Evolutionary conservation across 2,888 invertebrate genomes (phyloP).

Genomic region (Ramazzottius varieornatus): DNA sequence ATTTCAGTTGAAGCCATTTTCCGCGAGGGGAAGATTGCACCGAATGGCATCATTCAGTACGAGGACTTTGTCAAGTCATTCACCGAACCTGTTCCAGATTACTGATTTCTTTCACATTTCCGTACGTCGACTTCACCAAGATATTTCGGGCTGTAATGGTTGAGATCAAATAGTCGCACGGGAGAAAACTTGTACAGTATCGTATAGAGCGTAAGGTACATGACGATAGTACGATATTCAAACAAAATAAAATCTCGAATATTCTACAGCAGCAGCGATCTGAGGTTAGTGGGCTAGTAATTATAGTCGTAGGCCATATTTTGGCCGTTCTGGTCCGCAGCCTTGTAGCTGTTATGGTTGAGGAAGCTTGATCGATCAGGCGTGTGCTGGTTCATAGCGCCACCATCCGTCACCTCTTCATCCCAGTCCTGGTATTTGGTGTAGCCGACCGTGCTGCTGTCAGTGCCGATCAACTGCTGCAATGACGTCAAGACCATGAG

Average conservation of each 20-base stretch:
- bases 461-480: constrained; percentile 21
- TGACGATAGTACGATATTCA: too few species aligned
- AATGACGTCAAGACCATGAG: constrained; percentile 6
- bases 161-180: too few species aligned
- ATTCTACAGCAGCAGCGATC: too few species aligned
- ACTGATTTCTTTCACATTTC: background rate
- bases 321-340: background rate
- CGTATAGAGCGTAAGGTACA: too few species aligned
- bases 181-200: too few species aligned
- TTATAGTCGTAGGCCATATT: background rate
- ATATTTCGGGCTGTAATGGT: too few species aligned
- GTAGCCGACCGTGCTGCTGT: constrained; percentile 20
- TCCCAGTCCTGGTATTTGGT: constrained; percentile 15
- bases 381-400: background rate
- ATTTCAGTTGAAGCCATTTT: constrained; percentile 2
- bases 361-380: background rate
- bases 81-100: constrained; percentile 1
- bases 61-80: background rate
- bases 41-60: background rate
- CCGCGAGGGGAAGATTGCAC: background rate
- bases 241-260: too few species aligned
- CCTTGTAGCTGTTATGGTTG: background rate
- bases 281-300: too few species aligned
- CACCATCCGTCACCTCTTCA: background rate
- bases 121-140: too few species aligned